Evolutionary conservation across 2,113 vertebrate genomes (phyloP).

Genomic region (Stercorarius parasiticus): DNA sequence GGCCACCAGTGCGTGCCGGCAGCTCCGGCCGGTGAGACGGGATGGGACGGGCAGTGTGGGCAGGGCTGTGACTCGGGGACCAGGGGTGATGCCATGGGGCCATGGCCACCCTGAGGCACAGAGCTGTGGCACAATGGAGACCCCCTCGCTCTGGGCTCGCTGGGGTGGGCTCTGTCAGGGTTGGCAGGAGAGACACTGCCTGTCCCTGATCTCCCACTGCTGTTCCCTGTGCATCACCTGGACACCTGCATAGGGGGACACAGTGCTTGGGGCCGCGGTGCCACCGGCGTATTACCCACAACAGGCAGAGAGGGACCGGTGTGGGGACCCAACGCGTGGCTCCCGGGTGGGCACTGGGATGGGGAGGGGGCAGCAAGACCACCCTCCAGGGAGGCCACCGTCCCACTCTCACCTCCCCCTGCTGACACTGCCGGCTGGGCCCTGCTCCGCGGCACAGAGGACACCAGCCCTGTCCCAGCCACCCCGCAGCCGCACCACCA

Average conservation of each 20-base stretch:
- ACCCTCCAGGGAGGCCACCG: accelerated
- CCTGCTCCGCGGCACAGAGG: neutral
- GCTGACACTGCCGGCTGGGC: accelerated
- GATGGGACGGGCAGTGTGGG: neutral
- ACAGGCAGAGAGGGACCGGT: neutral
- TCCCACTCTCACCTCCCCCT: neutral
- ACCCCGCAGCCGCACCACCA: neutral
- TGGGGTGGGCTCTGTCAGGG: neutral
- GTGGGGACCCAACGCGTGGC: neutral
- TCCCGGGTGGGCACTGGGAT: neutral
- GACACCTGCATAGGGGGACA: too few species aligned
- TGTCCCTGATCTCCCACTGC: neutral
- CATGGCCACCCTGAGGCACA: accelerated
- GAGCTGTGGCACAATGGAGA: neutral
- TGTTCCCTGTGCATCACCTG: neutral
- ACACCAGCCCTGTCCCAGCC: neutral
- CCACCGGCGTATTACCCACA: neutral
- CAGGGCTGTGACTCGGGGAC: neutral
- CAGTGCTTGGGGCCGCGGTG: neutral
- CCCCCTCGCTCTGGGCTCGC: accelerated
- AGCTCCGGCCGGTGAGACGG: neutral
- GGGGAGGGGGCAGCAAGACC: too few species aligned
- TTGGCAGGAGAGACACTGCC: neutral
- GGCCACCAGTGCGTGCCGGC: neutral
- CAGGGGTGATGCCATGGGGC: neutral